Evolutionary conservation across 2,888 invertebrate species (phyloP).

Genomic region (Eurois occulta): DNA sequence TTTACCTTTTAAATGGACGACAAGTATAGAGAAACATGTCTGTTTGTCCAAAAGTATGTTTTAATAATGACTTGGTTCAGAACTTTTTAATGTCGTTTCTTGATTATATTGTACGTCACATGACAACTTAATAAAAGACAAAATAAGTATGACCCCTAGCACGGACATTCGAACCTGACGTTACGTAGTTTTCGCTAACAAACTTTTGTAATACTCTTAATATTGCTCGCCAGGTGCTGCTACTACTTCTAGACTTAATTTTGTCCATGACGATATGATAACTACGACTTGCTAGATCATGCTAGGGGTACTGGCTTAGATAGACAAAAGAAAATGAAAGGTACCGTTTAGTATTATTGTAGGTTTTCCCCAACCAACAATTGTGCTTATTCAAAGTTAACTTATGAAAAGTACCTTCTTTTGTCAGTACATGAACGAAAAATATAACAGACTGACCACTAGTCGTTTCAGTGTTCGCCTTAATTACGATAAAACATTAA

Average conservation of each 20-base stretch:
- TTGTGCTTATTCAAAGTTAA: constrained; percentile 10
- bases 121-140: constrained; percentile 1
- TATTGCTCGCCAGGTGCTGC: constrained; percentile 16
- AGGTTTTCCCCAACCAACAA: constrained; percentile 6
- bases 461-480: constrained; percentile 56
- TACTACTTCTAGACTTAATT: constrained; percentile 1
- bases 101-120: neutral
- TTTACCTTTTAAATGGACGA: constrained; percentile 24
- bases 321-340: neutral
- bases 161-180: constrained; percentile 5
- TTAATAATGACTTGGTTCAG: neutral
- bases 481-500: constrained; percentile 46
- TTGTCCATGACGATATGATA: neutral
- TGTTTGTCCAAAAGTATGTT: constrained; percentile 24
- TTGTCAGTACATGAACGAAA: constrained; percentile 18
- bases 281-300: neutral
- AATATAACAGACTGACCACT: constrained; percentile 47
- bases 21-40: constrained; percentile 4
- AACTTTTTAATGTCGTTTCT: neutral
- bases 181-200: neutral
- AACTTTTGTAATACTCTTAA: neutral
- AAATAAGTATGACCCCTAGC: neutral
- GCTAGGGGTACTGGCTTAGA: constrained; percentile 5
- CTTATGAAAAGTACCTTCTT: constrained; percentile 21
- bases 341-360: neutral